A percentile compares a stretch with the other conserved stretches of the same genome.
Evolutionary conservation across 2,113 vertebrate species (phyloP).

Genomic region (Lagopus leucura): DNA sequence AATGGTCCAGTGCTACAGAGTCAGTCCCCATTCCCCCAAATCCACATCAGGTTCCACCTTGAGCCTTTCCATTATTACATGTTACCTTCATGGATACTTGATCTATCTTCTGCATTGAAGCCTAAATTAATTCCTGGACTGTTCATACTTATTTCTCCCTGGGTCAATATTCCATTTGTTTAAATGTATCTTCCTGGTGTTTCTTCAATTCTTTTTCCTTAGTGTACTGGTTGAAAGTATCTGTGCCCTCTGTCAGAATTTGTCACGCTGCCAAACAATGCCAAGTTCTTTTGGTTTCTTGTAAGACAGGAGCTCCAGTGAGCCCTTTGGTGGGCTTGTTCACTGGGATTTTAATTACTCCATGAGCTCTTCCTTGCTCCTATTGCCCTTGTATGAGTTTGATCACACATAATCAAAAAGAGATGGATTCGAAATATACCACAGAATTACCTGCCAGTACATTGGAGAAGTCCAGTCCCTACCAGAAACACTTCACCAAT

Average conservation of each 20-base stretch:
- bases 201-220: neutral
- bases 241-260: neutral
- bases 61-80: neutral
- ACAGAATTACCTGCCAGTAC: neutral
- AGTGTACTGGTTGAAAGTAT: neutral
- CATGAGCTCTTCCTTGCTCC: neutral
- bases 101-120: neutral
- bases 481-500: neutral
- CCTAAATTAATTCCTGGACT: neutral
- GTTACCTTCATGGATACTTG: neutral
- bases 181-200: neutral
- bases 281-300: neutral
- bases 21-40: neutral
- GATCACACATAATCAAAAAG: neutral
- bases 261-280: neutral
- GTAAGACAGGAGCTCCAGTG: neutral
- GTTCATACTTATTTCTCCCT: neutral
- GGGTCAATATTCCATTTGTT: neutral
- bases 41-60: neutral
- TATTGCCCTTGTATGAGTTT: fast-evolving
- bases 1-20: neutral
- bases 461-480: neutral
- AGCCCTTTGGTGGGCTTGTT: neutral
- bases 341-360: neutral
- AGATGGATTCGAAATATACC: neutral